Evolutionary conservation across 2,113 vertebrate species (phyloP), one percentile per base, ranked within the genome.

Genomic region (Mesocricetus auratus): DNA sequence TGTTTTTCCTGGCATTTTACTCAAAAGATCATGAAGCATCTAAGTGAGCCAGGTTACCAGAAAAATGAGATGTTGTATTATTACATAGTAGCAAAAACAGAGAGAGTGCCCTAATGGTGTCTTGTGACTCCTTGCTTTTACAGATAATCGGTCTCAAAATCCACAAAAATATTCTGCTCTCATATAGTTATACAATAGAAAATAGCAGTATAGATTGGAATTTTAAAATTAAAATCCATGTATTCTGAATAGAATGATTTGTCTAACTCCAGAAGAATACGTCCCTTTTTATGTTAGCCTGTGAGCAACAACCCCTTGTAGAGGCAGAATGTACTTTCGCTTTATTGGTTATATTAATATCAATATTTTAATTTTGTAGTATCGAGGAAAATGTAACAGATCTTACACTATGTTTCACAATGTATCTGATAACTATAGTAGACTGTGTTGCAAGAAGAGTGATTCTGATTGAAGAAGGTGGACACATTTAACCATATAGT

Each of bases 381-480:
- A 36, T 93, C 66, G 58, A 94, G 56, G n/a, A 90, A 93, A 93
- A 36, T 47, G 19, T 29, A 69, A 71, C 4, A 71, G n/a, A 78
- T 58, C 3, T 73, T 12, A 19, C 12, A 47, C 47, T 47, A 91
- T 74, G 9, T 1, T 47, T 8, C 5, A 47, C 5, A 60, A 68
- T 45, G 68, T 60, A 13, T 4, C 3, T n/a, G 13, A 36, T 39
- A 82, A 86, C 0, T 53, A 83, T 39, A 79, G 6, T 58, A 3
- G 73, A 39, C 88, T 68, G 62, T 83, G 78, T 62, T 56, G 0
- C 29, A 29, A 62, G 16, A 94, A 19, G 16, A 87, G 45, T 78
- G 47, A 58, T 8, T 69, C 4, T 45, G 11, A 6, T 1, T 47
- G 50, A 89, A 47, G 45, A 77, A 36, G 4, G 13, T 73, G 45